Conservation (phyloP, 2,888 invertebrate species). For the Eupsilia transversa region DNA sequence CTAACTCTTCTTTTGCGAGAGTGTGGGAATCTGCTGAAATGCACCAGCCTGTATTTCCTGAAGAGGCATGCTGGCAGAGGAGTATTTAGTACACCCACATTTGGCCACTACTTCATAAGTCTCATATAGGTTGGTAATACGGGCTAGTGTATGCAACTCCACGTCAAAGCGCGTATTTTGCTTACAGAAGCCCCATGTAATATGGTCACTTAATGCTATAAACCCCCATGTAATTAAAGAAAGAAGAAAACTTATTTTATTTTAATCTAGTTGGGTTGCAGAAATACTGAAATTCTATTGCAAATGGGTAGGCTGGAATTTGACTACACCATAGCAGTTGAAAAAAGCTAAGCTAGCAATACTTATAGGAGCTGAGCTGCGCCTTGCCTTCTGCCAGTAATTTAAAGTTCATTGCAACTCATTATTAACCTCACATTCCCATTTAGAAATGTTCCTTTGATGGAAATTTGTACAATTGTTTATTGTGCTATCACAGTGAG, state of each 20-base stretch:
- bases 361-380: not conserved
- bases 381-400: not conserved
- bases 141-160: not conserved
- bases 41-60: not conserved
- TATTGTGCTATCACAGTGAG: not conserved
- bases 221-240: not conserved
- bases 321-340: not conserved
- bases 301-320: not conserved
- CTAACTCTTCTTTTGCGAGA: not conserved
- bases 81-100: not conserved
- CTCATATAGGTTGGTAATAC: no score
- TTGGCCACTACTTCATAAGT: not conserved
- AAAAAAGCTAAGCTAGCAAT: not conserved
- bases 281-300: not conserved
- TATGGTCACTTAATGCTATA: not conserved
- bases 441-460: not conserved
- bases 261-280: not conserved
- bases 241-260: not conserved
- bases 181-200: not conserved
- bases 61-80: not conserved
- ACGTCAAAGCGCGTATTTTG: not conserved
- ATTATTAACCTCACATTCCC: not conserved
- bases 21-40: not conserved
- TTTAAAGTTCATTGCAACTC: no score
- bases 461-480: not conserved